A percentile compares a stretch with the other conserved stretches of the same genome.
phyloP scores from a whole-genome alignment of 2,888 invertebrate genomes.

The Myopa tessellatipennis region DNA sequence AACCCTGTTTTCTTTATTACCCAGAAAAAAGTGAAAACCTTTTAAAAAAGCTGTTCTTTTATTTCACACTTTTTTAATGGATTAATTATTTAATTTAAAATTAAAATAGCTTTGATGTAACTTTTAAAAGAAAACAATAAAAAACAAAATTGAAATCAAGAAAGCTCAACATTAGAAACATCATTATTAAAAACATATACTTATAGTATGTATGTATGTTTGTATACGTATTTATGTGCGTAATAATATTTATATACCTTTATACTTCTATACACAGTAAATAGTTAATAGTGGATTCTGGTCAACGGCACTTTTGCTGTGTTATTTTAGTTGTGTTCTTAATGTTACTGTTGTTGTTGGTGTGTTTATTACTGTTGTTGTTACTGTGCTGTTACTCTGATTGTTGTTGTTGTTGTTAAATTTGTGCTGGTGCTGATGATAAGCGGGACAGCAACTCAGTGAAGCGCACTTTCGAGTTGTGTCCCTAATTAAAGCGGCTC shows the following conservation, averaged over 20 bases:
- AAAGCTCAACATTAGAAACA: too few species aligned
- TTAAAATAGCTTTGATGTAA: too few species aligned
- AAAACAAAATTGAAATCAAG: not conserved
- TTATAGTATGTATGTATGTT: too few species aligned
- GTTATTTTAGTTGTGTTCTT: not conserved
- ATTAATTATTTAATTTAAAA: too few species aligned
- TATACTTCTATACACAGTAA: too few species aligned
- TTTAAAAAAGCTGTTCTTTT: too few species aligned
- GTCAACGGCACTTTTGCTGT: not conserved
- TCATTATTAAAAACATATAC: too few species aligned
- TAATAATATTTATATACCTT: too few species aligned
- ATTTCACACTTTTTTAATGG: too few species aligned
- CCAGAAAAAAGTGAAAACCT: too few species aligned
- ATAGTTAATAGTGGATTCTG: not conserved
- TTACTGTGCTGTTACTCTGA: not conserved
- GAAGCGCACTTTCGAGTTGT: conserved; percentile 23
- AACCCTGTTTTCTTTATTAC: too few species aligned
- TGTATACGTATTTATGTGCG: too few species aligned
- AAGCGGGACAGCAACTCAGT: not conserved
- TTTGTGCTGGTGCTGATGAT: not conserved
- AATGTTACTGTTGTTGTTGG: conserved; percentile 9
- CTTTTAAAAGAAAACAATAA: not conserved
- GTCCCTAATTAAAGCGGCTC: conserved; percentile 12
- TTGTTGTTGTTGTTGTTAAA: not conserved
- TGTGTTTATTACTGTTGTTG: not conserved